Conservation (phyloP, 2,113 vertebrate species). For the Toxotes chatareus region DNA sequence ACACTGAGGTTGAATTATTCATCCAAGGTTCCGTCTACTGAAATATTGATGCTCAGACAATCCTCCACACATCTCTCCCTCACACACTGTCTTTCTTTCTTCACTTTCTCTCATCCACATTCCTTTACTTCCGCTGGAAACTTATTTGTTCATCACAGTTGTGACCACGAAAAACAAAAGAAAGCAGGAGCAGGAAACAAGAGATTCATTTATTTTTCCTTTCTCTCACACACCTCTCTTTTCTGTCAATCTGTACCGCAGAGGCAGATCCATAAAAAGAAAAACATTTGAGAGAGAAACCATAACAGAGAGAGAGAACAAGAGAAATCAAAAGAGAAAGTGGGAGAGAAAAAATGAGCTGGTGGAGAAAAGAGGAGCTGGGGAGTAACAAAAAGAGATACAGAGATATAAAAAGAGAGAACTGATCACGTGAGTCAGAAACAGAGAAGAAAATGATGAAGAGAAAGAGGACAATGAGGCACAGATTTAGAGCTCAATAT, state of each 20-base stretch:
- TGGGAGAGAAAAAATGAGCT: background rate
- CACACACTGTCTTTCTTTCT: conserved; percentile 6
- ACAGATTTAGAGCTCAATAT: background rate
- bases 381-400: background rate
- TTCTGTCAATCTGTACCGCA: background rate
- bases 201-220: conserved; percentile 1
- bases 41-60: conserved; percentile 76
- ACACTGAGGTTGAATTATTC: conserved; percentile 75
- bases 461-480: background rate
- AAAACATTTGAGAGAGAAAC: background rate
- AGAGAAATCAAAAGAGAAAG: background rate
- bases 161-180: background rate
- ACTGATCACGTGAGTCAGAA: background rate
- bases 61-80: conserved; percentile 43
- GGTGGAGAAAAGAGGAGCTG: background rate
- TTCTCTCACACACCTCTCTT: background rate
- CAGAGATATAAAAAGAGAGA: conserved; percentile 1
- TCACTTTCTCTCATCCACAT: background rate
- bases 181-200: background rate
- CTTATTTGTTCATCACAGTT: conserved; percentile 1
- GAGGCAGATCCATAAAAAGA: background rate
- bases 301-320: background rate
- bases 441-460: background rate
- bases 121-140: conserved; percentile 1
- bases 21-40: conserved; percentile 65